Percentiles rank a stretch among this genome's conserved stretches.
Evolutionary conservation across 2,797 vertebrate species (phyloP).

Genomic region (Cossypha polioptera): DNA sequence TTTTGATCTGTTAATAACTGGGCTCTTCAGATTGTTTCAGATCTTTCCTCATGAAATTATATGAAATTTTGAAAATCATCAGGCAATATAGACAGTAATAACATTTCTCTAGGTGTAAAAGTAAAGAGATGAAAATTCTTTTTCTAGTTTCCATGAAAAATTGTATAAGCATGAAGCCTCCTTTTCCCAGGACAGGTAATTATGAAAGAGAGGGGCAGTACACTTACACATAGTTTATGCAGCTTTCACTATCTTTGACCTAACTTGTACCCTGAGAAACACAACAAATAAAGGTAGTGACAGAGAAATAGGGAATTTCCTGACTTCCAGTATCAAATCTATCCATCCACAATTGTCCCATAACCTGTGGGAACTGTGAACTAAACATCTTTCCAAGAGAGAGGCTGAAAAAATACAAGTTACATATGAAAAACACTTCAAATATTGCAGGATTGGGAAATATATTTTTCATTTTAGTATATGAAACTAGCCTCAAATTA

Average conservation of each 20-base stretch:
- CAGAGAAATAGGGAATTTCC: not conserved
- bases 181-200: not conserved
- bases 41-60: not conserved
- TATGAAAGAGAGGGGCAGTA: not conserved
- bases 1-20: not conserved
- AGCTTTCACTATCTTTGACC: not conserved
- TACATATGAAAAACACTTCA: not conserved
- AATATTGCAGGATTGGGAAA: not conserved
- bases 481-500: not conserved
- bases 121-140: not conserved
- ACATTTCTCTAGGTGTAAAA: not conserved
- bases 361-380: not conserved
- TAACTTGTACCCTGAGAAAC: too few species aligned
- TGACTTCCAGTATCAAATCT: not conserved
- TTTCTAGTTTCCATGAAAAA: not conserved
- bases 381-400: not conserved
- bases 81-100: not conserved
- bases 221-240: not conserved
- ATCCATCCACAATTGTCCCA: not conserved
- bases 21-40: not conserved
- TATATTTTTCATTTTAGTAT: accelerated
- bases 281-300: not conserved
- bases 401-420: not conserved
- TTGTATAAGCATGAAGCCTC: not conserved
- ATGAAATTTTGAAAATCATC: not conserved